Percentiles rank a stretch among this genome's conserved stretches.
These are phyloP conservation scores for Ovis aries DNA, from an alignment of 2,113 vertebrate species.

Conservation along the genomic window DNA sequence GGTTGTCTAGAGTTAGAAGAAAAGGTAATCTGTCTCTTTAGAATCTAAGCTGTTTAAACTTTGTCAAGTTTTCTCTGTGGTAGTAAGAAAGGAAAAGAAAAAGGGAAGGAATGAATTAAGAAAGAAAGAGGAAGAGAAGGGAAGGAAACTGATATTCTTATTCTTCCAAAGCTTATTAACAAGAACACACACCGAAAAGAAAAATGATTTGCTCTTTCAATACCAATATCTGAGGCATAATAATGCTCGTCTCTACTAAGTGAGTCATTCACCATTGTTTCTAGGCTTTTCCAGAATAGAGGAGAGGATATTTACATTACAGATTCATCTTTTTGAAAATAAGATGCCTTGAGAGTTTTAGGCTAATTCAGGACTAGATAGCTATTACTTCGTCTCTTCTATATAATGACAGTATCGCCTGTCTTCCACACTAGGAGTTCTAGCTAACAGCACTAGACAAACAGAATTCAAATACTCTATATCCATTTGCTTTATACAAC, in stretches of 20 bases:
- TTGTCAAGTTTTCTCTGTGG: not conserved
- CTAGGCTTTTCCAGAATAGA: not conserved
- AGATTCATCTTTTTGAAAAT: not conserved
- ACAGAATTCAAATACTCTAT: not conserved
- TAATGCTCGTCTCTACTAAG: not conserved
- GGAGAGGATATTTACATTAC: not conserved
- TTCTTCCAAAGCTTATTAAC: not conserved
- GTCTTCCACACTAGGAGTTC: not conserved
- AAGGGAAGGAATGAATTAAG: not conserved
- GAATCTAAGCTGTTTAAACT: not conserved
- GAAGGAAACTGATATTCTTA: not conserved
- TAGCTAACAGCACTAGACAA: not conserved
- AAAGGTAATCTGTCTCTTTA: not conserved
- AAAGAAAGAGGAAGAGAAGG: not conserved
- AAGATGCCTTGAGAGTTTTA: not conserved
- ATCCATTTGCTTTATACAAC: not conserved
- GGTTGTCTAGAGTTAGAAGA: not conserved
- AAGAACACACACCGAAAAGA: not conserved
- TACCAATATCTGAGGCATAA: not conserved
- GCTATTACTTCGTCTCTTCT: not conserved
- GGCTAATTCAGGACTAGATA: not conserved
- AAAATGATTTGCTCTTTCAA: not conserved
- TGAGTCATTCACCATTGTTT: not conserved
- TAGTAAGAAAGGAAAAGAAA: not conserved
- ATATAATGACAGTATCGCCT: not conserved